Conservation (phyloP, 1,140 invertebrate species). For the Mactra quadrangularis region DNA sequence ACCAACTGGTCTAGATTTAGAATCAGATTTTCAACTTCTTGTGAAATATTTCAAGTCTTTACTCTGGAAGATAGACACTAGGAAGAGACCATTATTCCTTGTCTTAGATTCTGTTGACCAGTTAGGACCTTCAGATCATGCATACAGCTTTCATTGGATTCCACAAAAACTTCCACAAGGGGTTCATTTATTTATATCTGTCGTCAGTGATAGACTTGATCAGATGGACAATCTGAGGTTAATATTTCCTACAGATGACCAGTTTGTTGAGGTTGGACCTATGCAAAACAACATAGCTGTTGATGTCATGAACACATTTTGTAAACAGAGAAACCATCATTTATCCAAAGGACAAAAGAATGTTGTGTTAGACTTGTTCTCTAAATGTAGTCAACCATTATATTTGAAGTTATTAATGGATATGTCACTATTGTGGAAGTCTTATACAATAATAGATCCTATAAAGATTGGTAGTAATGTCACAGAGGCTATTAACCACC, state of each 20-base stretch:
- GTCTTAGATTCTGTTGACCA: conserved; percentile 81
- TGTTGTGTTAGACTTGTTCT: conserved; percentile 59
- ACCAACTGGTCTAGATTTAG: conserved; percentile 57
- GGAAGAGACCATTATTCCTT: conserved; percentile 68
- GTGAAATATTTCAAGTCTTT: conserved; percentile 62
- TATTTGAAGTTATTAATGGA: conserved; percentile 69
- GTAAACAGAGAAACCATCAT: conserved; percentile 47
- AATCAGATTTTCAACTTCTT: conserved; percentile 66
- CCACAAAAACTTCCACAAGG: conserved; percentile 70
- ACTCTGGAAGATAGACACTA: conserved; percentile 61
- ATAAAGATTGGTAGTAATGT: conserved; percentile 52
- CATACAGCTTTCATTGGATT: conserved; percentile 74
- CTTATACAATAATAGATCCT: conserved; percentile 58
- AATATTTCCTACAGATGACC: conserved; percentile 32
- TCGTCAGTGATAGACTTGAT: conserved; percentile 72
- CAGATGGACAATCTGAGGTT: conserved; percentile 66
- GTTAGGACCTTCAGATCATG: conserved; percentile 65
- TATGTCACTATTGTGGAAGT: conserved; percentile 68
- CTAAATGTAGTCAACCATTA: conserved; percentile 62
- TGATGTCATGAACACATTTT: conserved; percentile 61
- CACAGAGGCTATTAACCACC: conserved; percentile 64
- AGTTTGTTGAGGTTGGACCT: conserved; percentile 59
- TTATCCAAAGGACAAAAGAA: conserved; percentile 66
- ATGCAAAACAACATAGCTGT: conserved; percentile 56
- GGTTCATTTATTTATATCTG: conserved; percentile 88